Conservation (phyloP, 2,797 vertebrate species). For the Ibycter americanus region DNA sequence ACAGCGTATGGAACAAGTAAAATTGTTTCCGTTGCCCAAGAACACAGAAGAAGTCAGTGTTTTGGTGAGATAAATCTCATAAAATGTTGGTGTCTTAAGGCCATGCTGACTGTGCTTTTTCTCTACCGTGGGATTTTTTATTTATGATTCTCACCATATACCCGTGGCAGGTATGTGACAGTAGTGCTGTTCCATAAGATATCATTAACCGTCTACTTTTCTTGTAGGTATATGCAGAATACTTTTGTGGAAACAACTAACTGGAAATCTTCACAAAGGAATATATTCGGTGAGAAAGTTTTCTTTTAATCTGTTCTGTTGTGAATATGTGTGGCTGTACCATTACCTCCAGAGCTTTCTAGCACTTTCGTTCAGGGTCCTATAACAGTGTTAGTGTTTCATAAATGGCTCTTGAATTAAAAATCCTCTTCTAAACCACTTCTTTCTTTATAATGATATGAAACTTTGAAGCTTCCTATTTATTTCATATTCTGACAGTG, state of each 20-base stretch:
- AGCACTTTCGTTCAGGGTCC: not conserved
- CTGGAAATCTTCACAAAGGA: not conserved
- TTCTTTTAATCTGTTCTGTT: not conserved
- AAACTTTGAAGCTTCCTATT: not conserved
- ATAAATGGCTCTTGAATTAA: not conserved
- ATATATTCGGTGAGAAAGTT: slow-evolving; percentile 45
- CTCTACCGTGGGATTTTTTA: fast-evolving
- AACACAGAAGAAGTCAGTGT: not conserved
- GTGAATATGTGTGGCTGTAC: not conserved
- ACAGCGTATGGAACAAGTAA: not conserved
- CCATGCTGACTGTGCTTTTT: not conserved
- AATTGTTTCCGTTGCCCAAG: not conserved
- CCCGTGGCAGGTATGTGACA: not conserved
- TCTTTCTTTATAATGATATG: not conserved
- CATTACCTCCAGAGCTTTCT: not conserved
- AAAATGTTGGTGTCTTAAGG: not conserved
- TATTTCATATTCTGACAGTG: not conserved
- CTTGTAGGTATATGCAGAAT: not conserved
- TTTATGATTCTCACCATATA: not conserved
- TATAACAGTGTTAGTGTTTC: not conserved
- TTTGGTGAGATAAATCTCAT: not conserved
- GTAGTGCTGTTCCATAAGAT: not conserved
- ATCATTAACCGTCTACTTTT: not conserved
- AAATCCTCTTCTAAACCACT: not conserved
- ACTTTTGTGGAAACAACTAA: not conserved